Base-by-base conservation (phyloP, 2,113 vertebrate genomes). In the Sylvicapra grimmia region DNA sequence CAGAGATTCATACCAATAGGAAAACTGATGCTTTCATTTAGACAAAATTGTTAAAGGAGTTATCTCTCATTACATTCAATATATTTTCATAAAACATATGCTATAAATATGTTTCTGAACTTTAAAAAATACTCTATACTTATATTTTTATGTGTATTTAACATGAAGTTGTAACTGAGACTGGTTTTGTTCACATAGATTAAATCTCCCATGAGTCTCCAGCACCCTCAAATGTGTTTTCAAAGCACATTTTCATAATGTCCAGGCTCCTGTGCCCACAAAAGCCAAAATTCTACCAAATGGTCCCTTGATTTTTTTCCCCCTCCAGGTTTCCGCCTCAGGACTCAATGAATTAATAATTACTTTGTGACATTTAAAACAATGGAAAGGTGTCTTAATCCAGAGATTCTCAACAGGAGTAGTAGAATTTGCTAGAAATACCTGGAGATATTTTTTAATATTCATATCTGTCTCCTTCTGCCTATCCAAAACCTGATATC, bases 331-430 rank as follows among this genome's bases (percentile, higher is more conserved):
- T 90, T 63, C 49, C 96, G 75, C 84, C 84, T 92, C 49, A 87
- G n/a, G 75, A 93, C 2, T 65, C 88, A 92, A 77, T 96, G 75
- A 97, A 96, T 93, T 97, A 95, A 54, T 94, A 88, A 93, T 95
- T 12, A 90, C 31, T 44, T 92, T 58, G 13, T 93, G 44, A 49
- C 83, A 94, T 95, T 97, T 94, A 87, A 95, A 96, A 89, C 21
- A 86, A 82, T 40, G 10, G 14, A 93, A 89, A 93, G 49, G 21
- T 95, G 29, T 86, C 91, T 96, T 96, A 94, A 97, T 96, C 68
- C 80, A 90, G 83, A 88, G 65, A 18, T 90, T 96, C 90, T 95
- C 58, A 77, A 56, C 9, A 63, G n/a, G 8, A 18, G 21, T 40
- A 72, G 40, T 10, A 96, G 56, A 95, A 96, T 86, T 96, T 93